Evolutionary conservation across 1,140 invertebrate species (phyloP), one percentile per base, ranked within the genome.

Genomic region (Rhyacophila brunnea): DNA sequence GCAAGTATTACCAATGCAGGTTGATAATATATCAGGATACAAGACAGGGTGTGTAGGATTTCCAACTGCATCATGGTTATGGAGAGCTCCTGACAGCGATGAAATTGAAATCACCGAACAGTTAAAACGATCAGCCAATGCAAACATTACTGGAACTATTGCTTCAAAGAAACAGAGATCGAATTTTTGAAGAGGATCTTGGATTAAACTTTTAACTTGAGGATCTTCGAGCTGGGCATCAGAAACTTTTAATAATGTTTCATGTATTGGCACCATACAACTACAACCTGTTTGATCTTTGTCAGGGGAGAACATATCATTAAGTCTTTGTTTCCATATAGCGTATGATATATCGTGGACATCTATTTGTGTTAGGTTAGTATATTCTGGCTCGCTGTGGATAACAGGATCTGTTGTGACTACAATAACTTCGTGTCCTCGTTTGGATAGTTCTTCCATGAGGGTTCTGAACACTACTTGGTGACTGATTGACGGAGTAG

Each of bases 401-500:
- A 64, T 69, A 1, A 48, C 64, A 9, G 75, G 73, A 65, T 75
- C 68, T 9, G 74, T 58, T 10, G 75, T 77, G 1, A 75, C 59
- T 0, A 73, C 65, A 1, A 73, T 70, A 0, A 83, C 67, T 55
- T 80, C 68, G 64, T 83, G 81, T 9, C 80, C 81, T 42, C 71
- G 65, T 32, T 69, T 73, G 0, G 68, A 70, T 20, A 84, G 65
- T 45, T 73, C 75, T 53, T 70, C 67, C 11, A 71, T 71, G 2
- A 82, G 18, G 11, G 75, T 68, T 50, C 72, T 64, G 54, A 75
- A 81, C 0, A 81, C 74, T 2, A 81, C 67, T 68, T 83, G 82
- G 66, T 86, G 83, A 60, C 83, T 85, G 45, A 78, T 73, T 0
- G 79, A 79, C 0, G 80, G 71, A 7, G 68, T 70, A 3, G 81